A percentile compares a stretch with the other conserved stretches of the same genome.
Conservation (phyloP, 1,140 invertebrate genomes). For the Scylla paramamosain region DNA sequence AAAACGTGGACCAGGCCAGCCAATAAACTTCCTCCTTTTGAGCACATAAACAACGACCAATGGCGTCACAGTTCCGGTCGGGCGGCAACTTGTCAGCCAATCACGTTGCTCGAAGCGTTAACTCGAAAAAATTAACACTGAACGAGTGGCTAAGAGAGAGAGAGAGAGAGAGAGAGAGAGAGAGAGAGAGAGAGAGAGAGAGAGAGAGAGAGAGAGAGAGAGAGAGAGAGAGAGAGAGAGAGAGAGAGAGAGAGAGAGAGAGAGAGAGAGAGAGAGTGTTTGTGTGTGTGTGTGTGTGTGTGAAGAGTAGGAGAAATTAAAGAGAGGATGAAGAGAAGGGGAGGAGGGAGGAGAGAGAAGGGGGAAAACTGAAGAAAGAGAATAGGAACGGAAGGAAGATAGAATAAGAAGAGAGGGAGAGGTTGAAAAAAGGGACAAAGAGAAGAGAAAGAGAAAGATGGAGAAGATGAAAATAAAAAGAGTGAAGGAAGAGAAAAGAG, state of each 20-base stretch:
- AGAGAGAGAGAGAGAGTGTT: not conserved
- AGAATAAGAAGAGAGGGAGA: too few species aligned
- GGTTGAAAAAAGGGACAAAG: not conserved
- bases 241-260: not conserved
- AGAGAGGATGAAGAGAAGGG: not conserved
- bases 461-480: not conserved
- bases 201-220: too few species aligned
- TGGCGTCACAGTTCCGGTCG: too few species aligned
- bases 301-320: not conserved
- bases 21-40: not conserved
- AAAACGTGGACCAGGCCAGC: not conserved
- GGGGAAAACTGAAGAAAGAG: not conserved
- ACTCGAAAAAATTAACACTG: too few species aligned
- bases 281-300: not conserved
- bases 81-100: not conserved
- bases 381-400: too few species aligned
- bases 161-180: too few species aligned
- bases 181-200: too few species aligned
- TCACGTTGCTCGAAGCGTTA: not conserved
- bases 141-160: too few species aligned
- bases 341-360: not conserved
- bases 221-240: too few species aligned
- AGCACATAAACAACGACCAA: not conserved
- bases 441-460: not conserved
- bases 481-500: not conserved